Evolutionary conservation across 2,888 invertebrate genomes (phyloP).

Genomic region (Chymomyza fuscimana): DNA sequence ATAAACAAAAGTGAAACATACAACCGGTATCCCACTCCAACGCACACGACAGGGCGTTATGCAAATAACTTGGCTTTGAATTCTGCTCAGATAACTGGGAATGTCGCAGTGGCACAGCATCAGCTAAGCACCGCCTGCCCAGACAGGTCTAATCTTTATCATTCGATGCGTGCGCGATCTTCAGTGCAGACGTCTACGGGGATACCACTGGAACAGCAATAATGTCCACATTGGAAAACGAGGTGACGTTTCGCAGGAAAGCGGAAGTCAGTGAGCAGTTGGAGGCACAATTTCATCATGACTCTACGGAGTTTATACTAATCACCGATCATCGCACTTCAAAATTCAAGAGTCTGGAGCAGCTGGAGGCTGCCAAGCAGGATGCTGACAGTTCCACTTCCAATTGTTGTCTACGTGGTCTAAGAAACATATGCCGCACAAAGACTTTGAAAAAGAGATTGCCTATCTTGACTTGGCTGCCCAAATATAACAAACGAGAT

Average conservation of each 20-base stretch:
- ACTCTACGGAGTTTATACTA: constrained; percentile 76
- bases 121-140: constrained; percentile 38
- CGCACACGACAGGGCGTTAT: constrained; percentile 60
- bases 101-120: constrained; percentile 51
- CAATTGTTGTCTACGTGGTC: constrained; percentile 43
- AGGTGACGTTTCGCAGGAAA: constrained; percentile 68
- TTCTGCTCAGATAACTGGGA: constrained; percentile 53
- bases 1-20: constrained; percentile 51
- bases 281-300: constrained; percentile 72
- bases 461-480: constrained; percentile 89
- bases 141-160: constrained; percentile 27
- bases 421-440: constrained; percentile 82
- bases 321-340: constrained; percentile 75
- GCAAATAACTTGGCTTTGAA: constrained; percentile 39
- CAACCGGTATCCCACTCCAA: constrained; percentile 63
- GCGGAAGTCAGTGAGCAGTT: constrained; percentile 61
- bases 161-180: constrained; percentile 22
- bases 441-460: constrained; percentile 87
- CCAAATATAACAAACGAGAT: constrained; percentile 85
- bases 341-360: constrained; percentile 63
- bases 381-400: constrained; percentile 29
- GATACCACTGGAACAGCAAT: neutral
- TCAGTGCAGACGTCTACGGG: neutral
- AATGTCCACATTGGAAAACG: constrained; percentile 72
- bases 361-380: constrained; percentile 49